Percentiles rank a stretch among this genome's conserved stretches.
Evolutionary conservation across 2,113 vertebrate genomes (phyloP).

Genomic region (Anarhynchus alexandrinus): DNA sequence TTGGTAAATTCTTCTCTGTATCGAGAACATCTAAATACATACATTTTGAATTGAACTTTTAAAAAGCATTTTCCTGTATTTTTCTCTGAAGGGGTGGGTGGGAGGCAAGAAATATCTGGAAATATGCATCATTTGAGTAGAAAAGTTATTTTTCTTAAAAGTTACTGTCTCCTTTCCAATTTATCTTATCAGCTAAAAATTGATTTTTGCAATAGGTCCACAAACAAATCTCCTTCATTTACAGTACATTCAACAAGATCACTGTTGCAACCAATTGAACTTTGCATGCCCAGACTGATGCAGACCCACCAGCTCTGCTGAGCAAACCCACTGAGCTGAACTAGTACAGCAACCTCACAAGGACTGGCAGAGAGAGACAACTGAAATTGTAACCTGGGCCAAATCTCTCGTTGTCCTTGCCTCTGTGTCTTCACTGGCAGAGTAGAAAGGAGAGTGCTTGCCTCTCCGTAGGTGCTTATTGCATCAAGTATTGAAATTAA

Average conservation of each 20-base stretch:
- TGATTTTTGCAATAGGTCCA: not conserved
- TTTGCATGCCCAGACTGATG: not conserved
- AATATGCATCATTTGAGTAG: not conserved
- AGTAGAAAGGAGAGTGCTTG: not conserved
- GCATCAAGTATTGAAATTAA: not conserved
- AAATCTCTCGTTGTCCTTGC: not conserved
- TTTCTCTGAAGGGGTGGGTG: not conserved
- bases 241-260: not conserved
- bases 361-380: not conserved
- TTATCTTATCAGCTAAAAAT: not conserved
- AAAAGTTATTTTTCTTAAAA: not conserved
- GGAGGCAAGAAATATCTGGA: not conserved
- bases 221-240: not conserved
- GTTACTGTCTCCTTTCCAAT: not conserved
- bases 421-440: not conserved
- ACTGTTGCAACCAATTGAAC: not conserved
- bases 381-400: not conserved
- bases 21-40: not conserved
- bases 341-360: rapidly evolving
- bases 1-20: not conserved
- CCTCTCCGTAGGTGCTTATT: not conserved
- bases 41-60: not conserved
- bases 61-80: not conserved
- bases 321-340: not conserved
- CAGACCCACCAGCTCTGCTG: not conserved